Evolutionary conservation across 2,113 vertebrate species (phyloP).

Genomic region (Poeciliopsis prolifica): DNA sequence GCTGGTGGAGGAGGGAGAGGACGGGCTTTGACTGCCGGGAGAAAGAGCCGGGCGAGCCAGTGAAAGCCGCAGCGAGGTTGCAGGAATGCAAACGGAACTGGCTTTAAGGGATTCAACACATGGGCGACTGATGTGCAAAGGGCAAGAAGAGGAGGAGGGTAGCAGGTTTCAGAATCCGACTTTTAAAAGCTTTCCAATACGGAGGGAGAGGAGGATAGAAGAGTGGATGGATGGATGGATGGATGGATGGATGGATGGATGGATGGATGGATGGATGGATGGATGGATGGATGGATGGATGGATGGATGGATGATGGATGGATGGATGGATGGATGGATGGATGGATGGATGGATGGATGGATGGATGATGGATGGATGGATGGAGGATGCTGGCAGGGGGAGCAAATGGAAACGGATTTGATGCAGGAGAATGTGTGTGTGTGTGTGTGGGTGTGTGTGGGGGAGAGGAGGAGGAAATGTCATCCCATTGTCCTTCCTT

Average conservation of each 20-base stretch:
- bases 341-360: too few species aligned
- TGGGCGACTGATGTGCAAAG: not conserved
- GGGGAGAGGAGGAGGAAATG: conserved; percentile 2
- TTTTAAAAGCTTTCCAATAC: conserved; percentile 24
- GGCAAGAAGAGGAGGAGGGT: not conserved
- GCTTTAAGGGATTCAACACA: conserved; percentile 40
- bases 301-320: too few species aligned
- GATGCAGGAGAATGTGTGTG: conserved; percentile 3
- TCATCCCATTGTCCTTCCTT: conserved; percentile 4
- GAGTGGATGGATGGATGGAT: too few species aligned
- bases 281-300: too few species aligned
- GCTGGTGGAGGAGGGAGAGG: conserved; percentile 68
- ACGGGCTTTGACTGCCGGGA: conserved; percentile 61
- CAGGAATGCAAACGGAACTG: conserved; percentile 24
- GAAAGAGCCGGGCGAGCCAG: conserved; percentile 36
- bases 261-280: too few species aligned
- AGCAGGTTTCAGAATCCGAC: conserved; percentile 2
- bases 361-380: too few species aligned
- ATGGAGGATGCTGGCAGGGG: not conserved
- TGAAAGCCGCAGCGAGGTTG: conserved; percentile 27
- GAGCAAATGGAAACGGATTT: conserved; percentile 10
- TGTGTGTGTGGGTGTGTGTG: not conserved
- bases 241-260: too few species aligned
- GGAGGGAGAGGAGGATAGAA: not conserved
- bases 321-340: too few species aligned